Evolutionary conservation across 2,888 invertebrate species (phyloP).

Genomic region (Chromoteleia sp.): DNA sequence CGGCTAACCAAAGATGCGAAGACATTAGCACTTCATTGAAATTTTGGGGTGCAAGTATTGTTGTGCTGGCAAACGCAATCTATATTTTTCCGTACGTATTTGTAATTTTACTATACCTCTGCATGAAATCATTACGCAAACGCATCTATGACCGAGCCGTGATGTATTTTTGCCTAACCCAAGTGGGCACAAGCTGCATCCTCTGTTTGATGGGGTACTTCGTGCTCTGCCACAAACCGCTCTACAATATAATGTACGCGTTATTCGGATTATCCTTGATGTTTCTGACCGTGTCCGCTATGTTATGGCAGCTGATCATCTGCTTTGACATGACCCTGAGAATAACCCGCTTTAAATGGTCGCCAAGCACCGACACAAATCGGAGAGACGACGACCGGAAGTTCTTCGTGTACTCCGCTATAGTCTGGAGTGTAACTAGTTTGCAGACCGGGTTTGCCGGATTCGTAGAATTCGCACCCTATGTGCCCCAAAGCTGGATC

Average conservation of each 20-base stretch:
- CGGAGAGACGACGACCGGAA: slow-evolving; percentile 75
- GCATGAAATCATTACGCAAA: slow-evolving; percentile 71
- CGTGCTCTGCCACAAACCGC: slow-evolving; percentile 73
- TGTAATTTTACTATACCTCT: slow-evolving; percentile 74
- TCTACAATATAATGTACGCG: slow-evolving; percentile 60
- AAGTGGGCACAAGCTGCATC: slow-evolving; percentile 72
- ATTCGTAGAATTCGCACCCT: slow-evolving; percentile 75
- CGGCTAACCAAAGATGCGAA: slow-evolving; percentile 68
- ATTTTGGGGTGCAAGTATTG: slow-evolving; percentile 78
- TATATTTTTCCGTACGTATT: slow-evolving; percentile 76
- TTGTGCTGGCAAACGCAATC: slow-evolving; percentile 77
- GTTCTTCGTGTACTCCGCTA: slow-evolving; percentile 71
- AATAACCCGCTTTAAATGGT: slow-evolving; percentile 79
- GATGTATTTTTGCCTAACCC: slow-evolving; percentile 74
- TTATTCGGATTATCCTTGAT: slow-evolving; percentile 74
- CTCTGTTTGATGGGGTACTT: slow-evolving; percentile 74
- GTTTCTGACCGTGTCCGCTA: slow-evolving; percentile 75
- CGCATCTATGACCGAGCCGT: slow-evolving; percentile 78
- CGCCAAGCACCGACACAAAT: slow-evolving; percentile 69
- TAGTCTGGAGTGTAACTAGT: slow-evolving; percentile 72
- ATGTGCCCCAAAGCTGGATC: slow-evolving; percentile 73
- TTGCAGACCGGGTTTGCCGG: slow-evolving; percentile 72
- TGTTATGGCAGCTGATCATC: slow-evolving; percentile 79
- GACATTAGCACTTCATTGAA: slow-evolving; percentile 73
- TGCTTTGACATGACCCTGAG: slow-evolving; percentile 79